Evolutionary conservation across 2,797 vertebrate species (phyloP), one percentile per base, ranked within the genome.

Genomic region (Limnodromus scolopaceus): DNA sequence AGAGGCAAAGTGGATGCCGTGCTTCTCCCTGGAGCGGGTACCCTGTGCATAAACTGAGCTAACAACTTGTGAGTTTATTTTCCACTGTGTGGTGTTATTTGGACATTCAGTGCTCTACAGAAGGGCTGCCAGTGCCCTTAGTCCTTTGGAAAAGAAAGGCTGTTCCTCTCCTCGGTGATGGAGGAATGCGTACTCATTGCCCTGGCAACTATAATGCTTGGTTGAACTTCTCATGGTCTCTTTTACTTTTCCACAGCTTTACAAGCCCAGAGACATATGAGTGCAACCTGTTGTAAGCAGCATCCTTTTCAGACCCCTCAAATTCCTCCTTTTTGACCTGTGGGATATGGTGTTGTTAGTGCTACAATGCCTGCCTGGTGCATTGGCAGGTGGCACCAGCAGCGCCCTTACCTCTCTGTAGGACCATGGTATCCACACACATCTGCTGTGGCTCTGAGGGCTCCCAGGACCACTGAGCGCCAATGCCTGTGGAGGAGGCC

Each of bases 311-410:
- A 49, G 24, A 4, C 1, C 2, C 1, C 20, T 65, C 32, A 13
- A 48, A 64, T 76, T 71, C 25, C 13, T 60, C 25, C 28, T 78
- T 86, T 92, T n/a, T 13, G 28, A 48, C 25, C 30, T 18, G 32
- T 34, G 53, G 17, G 43, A 64, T 39, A 30, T 3, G 19, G 8
- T 51, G 48, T 18, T 70, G 55, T 18, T 17, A 39, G 39, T 48
- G 65, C 9, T 41, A 5, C 0, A 0, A 0, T 51, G 19, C 25
- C 48, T 58, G 17, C 57, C n/a, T 0, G 0, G 6, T 46, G 30
- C 43, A 14, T 41, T 32, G 17, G 28, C 19, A 46, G 0, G 3
- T 19, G 66, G 45, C 17, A 54, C 28, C 27, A 70, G 32, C 28
- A 81, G 13, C 18, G 36, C 8, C 17, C 19, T 71, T 41, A 58